Evolutionary conservation across 2,888 invertebrate species (phyloP), one percentile per base, ranked within the genome.

Genomic region (Glyphotaelius pellucidus): DNA sequence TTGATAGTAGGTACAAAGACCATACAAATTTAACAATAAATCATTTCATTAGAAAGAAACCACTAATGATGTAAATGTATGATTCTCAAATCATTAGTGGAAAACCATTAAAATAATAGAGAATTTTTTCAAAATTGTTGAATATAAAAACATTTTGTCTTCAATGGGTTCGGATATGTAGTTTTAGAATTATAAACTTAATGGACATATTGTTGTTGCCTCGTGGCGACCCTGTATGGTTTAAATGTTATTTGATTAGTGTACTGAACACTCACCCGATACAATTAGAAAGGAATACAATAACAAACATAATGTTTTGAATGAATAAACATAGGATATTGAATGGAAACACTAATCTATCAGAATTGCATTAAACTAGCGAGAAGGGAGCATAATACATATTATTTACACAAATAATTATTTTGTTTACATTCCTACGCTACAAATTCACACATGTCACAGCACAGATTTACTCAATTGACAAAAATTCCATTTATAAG

Each of bases 381-480:
- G 86, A 86, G 42, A 42, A 86, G 86, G 38, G 42, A 86, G 38
- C 83, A 83, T 90, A 87, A 91, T 25, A 80, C 32, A 87, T 67
- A 91, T 52, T 91, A 91, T 91, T 83, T 91, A 91, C 84, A 91
- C 83, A 88, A 89, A 80, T 47, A 35, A 80, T 81, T 31, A 67
- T 67, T 67, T 67, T 67, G 25, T 67, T 42, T 15, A 89, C 84
- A 42, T 85, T 31, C 38, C 35, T 89, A 91, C 85, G 52, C 89
- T 91, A 91, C 42, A 83, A 86, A 93, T 92, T 90, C 85, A 92
- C 92, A 93, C 92, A 90, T 92, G 89, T 93, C 93, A 93, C 93
- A 93, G 93, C 93, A 92, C 93, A 93, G 42, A 92, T 91, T 93
- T 92, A 91, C 90, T 91, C 90, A 93, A 93, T 93, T 93, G 93